Evolutionary conservation across 1,140 invertebrate species (phyloP).

Genomic region (Diachasma alloeum): DNA sequence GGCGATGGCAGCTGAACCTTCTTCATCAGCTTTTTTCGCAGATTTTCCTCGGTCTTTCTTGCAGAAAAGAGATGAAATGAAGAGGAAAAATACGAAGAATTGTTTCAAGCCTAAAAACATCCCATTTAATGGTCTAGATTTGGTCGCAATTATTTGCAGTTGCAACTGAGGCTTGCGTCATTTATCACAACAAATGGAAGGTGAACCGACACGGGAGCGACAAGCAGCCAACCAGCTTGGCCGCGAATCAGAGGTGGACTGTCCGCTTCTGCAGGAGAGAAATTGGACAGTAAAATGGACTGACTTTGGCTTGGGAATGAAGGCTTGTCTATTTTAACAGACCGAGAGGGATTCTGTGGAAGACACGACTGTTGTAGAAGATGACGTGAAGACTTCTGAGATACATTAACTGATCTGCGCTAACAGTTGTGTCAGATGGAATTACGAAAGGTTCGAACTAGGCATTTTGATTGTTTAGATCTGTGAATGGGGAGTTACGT

Average conservation of each 20-base stretch:
- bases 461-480: too few relatives aligned
- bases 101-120: too few relatives aligned
- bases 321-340: conserved; percentile 60
- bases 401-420: conserved; percentile 1
- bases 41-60: too few relatives aligned
- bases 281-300: conserved; percentile 50
- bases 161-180: too few relatives aligned
- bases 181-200: not conserved
- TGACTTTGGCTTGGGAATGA: conserved; percentile 51
- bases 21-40: too few relatives aligned
- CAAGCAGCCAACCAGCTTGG: conserved; percentile 37
- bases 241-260: conserved; percentile 51
- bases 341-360: conserved; percentile 19
- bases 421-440: not conserved
- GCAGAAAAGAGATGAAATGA: too few relatives aligned
- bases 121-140: too few relatives aligned
- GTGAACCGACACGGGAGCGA: conserved; percentile 4
- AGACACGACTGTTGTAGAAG: not conserved
- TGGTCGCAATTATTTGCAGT: too few relatives aligned
- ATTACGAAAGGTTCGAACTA: too few relatives aligned
- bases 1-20: too few relatives aligned
- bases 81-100: too few relatives aligned
- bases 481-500: too few relatives aligned
- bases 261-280: conserved; percentile 36
- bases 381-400: not conserved